phyloP scores from a whole-genome alignment of 2,888 invertebrate species.

The Diachrysia chrysitis region DNA sequence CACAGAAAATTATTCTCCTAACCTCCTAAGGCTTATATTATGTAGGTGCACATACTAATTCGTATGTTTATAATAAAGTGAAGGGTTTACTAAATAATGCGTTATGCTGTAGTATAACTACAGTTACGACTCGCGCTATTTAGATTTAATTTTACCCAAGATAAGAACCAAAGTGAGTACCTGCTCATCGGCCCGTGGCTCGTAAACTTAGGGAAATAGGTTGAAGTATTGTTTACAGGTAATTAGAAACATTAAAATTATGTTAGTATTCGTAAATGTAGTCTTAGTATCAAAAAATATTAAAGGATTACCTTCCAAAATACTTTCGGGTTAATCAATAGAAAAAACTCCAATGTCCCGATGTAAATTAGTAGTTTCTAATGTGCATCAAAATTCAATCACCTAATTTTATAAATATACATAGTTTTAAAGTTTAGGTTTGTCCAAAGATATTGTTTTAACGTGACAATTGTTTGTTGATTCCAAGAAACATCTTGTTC shows the following conservation, averaged over 20 bases:
- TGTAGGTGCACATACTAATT: not conserved
- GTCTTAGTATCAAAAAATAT: not conserved
- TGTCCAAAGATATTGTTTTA: not conserved
- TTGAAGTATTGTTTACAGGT: conserved; percentile 22
- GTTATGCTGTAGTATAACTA: not conserved
- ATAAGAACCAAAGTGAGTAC: not conserved
- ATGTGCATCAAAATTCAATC: no score
- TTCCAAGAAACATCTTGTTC: not conserved
- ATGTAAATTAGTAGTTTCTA: no score
- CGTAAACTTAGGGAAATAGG: conserved; percentile 23
- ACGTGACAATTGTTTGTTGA: not conserved
- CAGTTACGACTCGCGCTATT: not conserved
- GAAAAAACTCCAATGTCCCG: no score
- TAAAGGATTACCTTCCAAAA: no score
- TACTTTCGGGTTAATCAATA: no score
- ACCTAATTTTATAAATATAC: no score
- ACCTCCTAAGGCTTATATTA: no score
- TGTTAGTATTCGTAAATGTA: not conserved
- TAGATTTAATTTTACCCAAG: conserved; percentile 1
- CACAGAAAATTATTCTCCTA: no score
- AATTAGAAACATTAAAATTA: conserved; percentile 4
- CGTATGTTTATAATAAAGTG: not conserved
- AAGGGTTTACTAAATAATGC: not conserved
- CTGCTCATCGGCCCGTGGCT: conserved; percentile 6
- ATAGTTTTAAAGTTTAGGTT: no score